A percentile compares a stretch with the other conserved stretches of the same genome.
Evolutionary conservation across 2,797 vertebrate genomes (phyloP).

Genomic region (Parauchenoglanis ngamensis): DNA sequence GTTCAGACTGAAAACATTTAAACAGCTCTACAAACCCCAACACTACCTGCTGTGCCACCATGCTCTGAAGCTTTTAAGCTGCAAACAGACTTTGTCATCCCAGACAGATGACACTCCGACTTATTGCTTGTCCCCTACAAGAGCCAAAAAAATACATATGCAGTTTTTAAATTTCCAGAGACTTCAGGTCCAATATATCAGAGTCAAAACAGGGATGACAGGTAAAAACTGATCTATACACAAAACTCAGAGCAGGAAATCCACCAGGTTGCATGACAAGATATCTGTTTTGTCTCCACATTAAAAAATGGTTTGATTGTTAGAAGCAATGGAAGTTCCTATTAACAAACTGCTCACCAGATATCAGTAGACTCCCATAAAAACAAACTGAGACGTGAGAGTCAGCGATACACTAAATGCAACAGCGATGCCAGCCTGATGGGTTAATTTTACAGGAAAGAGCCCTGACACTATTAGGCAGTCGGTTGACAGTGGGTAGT

Average conservation of each 20-base stretch:
- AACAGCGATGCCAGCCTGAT: slow-evolving; percentile 6
- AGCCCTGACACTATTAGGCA: slow-evolving; percentile 17
- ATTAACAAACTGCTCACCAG: not conserved
- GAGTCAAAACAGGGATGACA: not conserved
- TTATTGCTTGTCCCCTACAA: not conserved
- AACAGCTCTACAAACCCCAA: not conserved
- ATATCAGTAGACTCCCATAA: not conserved
- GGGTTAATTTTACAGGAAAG: slow-evolving; percentile 8
- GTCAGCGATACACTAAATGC: not conserved
- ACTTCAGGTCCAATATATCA: not conserved
- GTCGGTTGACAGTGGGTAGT: slow-evolving; percentile 20
- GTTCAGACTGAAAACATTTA: not conserved
- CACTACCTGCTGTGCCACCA: not conserved
- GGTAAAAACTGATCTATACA: not conserved
- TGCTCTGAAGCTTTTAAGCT: not conserved
- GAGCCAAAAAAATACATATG: not conserved
- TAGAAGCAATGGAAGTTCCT: not conserved
- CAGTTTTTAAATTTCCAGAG: not conserved
- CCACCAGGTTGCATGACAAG: not conserved
- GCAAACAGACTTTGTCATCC: not conserved
- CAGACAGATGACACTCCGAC: not conserved
- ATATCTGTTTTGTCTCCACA: not conserved
- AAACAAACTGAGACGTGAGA: not conserved
- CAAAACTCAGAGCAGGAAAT: not conserved
- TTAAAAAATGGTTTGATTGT: not conserved